A percentile compares a stretch with the other conserved stretches of the same genome.
These are phyloP conservation scores for Calephelis virginiensis DNA, from an alignment of 1,140 invertebrate genomes.

Conservation along the genomic window DNA sequence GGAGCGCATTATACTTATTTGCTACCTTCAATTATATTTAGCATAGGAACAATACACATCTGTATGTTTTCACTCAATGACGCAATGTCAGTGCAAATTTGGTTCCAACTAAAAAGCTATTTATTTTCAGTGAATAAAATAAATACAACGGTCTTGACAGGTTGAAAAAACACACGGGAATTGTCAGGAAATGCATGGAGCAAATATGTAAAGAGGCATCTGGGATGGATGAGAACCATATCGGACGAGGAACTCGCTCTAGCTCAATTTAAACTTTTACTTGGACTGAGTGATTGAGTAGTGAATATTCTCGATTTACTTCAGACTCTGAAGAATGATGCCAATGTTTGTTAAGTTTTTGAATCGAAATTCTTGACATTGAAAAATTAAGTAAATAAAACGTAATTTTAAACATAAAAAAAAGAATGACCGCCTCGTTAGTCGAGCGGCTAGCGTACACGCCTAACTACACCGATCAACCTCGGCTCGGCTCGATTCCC, in stretches of 20 bases:
- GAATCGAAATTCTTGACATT: no score
- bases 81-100: slow-evolving; percentile 41
- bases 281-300: neutral
- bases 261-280: slow-evolving; percentile 11
- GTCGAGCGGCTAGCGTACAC: no score
- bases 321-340: neutral
- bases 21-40: neutral
- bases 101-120: slow-evolving; percentile 46
- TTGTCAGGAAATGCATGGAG: neutral
- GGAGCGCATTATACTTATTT: no score
- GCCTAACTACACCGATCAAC: no score
- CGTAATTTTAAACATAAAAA: no score
- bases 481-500: no score
- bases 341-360: no score
- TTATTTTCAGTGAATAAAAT: slow-evolving; percentile 39
- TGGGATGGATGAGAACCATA: slow-evolving; percentile 6
- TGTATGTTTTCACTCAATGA: slow-evolving; percentile 30
- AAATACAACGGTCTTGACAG: slow-evolving; percentile 31
- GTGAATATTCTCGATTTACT: neutral
- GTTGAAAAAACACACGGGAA: slow-evolving; percentile 20
- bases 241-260: slow-evolving; percentile 6
- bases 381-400: no score
- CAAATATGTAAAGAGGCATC: slow-evolving; percentile 2
- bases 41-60: slow-evolving; percentile 3
- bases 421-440: no score